A percentile compares a stretch with the other conserved stretches of the same genome.
phyloP scores from a whole-genome alignment of 53 echinoderm and acorn worm species.

The Antedon mediterranea region DNA sequence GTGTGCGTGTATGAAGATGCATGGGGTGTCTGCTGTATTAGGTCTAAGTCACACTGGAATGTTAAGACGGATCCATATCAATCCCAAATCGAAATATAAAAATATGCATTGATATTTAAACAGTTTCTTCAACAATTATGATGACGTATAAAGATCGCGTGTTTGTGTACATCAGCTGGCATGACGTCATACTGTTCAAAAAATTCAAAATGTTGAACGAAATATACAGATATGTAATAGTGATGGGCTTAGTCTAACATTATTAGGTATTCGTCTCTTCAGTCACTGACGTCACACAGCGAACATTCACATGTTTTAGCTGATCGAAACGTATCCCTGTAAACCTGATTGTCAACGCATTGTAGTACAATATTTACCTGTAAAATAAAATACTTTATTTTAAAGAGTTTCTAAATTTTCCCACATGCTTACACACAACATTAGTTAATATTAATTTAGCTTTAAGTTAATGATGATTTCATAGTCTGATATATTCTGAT shows the following conservation, averaged over 20 bases:
- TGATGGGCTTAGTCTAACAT: not conserved
- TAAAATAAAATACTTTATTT: constrained; percentile 1
- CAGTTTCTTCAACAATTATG: not conserved
- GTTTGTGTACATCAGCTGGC: not conserved
- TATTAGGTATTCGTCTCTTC: not conserved
- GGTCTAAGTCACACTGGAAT: no score
- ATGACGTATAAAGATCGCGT: not conserved
- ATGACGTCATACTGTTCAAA: not conserved
- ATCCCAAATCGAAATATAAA: not conserved
- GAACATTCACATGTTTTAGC: constrained; percentile 72
- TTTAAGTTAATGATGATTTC: no score
- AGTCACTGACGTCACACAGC: constrained; percentile 42
- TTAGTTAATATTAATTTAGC: no score
- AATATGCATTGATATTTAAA: not conserved
- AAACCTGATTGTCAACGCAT: constrained; percentile 60
- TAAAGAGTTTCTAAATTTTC: not conserved
- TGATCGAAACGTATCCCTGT: constrained; percentile 71
- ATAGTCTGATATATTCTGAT: no score
- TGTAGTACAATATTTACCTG: constrained; percentile 69
- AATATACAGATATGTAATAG: not conserved
- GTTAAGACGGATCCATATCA: no score
- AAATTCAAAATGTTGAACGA: not conserved
- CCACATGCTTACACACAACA: no score
- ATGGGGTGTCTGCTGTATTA: not conserved
- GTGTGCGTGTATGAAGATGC: not conserved